Evolutionary conservation across 1,140 invertebrate genomes (phyloP).

Genomic region (Nasonia vitripennis): DNA sequence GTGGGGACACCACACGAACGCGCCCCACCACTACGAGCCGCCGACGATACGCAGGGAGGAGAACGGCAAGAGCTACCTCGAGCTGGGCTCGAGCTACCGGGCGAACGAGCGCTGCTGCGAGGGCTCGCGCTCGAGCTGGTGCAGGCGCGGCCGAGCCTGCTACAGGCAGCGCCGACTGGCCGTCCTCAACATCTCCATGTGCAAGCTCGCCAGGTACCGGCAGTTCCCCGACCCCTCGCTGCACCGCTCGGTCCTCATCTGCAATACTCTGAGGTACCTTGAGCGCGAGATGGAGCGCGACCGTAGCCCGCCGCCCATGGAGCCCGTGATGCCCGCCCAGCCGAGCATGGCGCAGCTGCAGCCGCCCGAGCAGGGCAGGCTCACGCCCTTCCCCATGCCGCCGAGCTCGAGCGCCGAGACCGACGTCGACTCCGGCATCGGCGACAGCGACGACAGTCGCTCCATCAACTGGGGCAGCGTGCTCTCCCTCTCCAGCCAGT

Average conservation of each 20-base stretch:
- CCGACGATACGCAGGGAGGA: slow-evolving; percentile 91
- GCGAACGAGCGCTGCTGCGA: slow-evolving; percentile 83
- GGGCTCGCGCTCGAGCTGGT: slow-evolving; percentile 84
- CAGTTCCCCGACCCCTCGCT: slow-evolving; percentile 92
- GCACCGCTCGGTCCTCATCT: slow-evolving; percentile 94
- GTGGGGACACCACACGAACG: slow-evolving; percentile 64
- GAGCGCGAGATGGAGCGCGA: slow-evolving; percentile 93
- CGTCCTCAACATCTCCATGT: slow-evolving; percentile 94
- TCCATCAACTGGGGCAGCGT: slow-evolving; percentile 94
- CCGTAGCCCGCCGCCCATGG: slow-evolving; percentile 71
- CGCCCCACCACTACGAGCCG: slow-evolving; percentile 78
- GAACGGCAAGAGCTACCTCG: slow-evolving; percentile 92
- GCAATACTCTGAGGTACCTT: slow-evolving; percentile 93
- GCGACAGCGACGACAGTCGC: slow-evolving; percentile 84
- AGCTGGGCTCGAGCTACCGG: slow-evolving; percentile 82
- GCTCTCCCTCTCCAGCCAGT: slow-evolving; percentile 88
- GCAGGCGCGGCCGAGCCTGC: slow-evolving; percentile 82
- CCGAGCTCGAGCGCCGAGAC: slow-evolving; percentile 74
- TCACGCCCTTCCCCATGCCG: slow-evolving; percentile 79
- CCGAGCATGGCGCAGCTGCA: slow-evolving; percentile 72
- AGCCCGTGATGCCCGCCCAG: slow-evolving; percentile 66
- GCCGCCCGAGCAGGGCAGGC: slow-evolving; percentile 76
- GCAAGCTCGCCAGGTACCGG: slow-evolving; percentile 91
- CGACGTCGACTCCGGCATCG: slow-evolving; percentile 85
- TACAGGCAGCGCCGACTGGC: slow-evolving; percentile 90